Evolutionary conservation across 2,888 invertebrate species (phyloP), one percentile per base, ranked within the genome.

Genomic region (Clusia tigrina): DNA sequence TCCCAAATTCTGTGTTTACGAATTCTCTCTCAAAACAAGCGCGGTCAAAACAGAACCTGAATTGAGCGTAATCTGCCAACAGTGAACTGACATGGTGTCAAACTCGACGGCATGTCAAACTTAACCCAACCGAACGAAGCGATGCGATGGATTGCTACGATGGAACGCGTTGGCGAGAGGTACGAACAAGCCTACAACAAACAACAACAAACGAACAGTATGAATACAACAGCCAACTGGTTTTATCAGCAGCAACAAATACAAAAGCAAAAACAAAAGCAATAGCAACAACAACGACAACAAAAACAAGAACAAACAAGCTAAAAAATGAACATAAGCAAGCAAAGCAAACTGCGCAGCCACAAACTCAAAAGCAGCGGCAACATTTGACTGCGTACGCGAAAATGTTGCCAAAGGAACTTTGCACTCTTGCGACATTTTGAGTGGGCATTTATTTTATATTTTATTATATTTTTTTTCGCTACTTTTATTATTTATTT

Each of bases 11-110:
- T 5, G 32, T 32, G 32, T 32, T 32, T 32, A 32, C 32, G 32
- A 32, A 32, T 9, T 9, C 32, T 9, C 12, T 9, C 5, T 32
- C 5, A 9, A 12, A 9, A 9, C 6, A 32, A 5, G 32, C 6
- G n/a, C 9, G n/a, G 42, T 42, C 42, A 42, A 42, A 42, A 42
- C 42, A 42, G n/a, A 42, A 42, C 32, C 3, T 42, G n/a, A 42
- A n/a, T 42, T n/a, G 42, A 42, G 42, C n/a, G 42, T 3, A n/a
- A 42, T 42, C n/a, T 42, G 3, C n/a, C 12, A 3, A n/a, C 42
- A 15, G 42, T n/a, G 32, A 32, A n/a, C 10, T n/a, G n/a, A 3
- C n/a, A 6, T 42, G 42, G 15, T 48, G 48, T 48, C 48, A 48
- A 15, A 20, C 48, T 2, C 48, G 48, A 18, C 42, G n/a, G n/a